Evolutionary conservation across 2,888 invertebrate genomes (phyloP).

Genomic region (Minunthozetes semirufus): DNA sequence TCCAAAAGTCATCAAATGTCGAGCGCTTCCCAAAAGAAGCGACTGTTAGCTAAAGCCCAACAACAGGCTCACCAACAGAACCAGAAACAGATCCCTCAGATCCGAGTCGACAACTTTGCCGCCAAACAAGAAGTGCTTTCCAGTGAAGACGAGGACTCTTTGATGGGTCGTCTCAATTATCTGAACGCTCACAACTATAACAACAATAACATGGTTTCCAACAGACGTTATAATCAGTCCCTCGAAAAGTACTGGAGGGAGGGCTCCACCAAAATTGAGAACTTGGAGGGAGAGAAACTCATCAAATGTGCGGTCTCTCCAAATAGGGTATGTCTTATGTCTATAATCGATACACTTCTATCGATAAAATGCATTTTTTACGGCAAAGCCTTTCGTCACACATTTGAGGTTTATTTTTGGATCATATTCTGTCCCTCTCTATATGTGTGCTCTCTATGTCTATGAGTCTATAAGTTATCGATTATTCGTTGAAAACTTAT

Average conservation of each 20-base stretch:
- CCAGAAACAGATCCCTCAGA: background rate
- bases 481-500: too few species aligned
- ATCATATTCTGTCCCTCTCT: too few species aligned
- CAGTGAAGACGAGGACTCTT: slow-evolving; percentile 34
- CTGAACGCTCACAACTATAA: slow-evolving; percentile 11
- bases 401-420: too few species aligned
- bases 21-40: slow-evolving; percentile 64
- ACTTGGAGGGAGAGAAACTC: slow-evolving; percentile 42
- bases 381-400: background rate
- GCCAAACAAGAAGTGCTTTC: slow-evolving; percentile 40
- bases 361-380: too few species aligned
- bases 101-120: too few species aligned
- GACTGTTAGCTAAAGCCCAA: slow-evolving; percentile 77
- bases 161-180: slow-evolving; percentile 33
- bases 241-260: background rate
- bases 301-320: slow-evolving; percentile 42
- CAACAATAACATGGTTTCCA: slow-evolving; percentile 31
- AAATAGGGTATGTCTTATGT: slow-evolving; percentile 35
- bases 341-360: too few species aligned
- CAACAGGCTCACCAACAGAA: slow-evolving; percentile 52
- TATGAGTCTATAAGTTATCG: too few species aligned
- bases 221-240: background rate
- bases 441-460: too few species aligned
- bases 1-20: slow-evolving; percentile 17
- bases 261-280: slow-evolving; percentile 39